phyloP scores from a whole-genome alignment of 2,888 invertebrate genomes.

The Pachymerium ferrugineum region DNA sequence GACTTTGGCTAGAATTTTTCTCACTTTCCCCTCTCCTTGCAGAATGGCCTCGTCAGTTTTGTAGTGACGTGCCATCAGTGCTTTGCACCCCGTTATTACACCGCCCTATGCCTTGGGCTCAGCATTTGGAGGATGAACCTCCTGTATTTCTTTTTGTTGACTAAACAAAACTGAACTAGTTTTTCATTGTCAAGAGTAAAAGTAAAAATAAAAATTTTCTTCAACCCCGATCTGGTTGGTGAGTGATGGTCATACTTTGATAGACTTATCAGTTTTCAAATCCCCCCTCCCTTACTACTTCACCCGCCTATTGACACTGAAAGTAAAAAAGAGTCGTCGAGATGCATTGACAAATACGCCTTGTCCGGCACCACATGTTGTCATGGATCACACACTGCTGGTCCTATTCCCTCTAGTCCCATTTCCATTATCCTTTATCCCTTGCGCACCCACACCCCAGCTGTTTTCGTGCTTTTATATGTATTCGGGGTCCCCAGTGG shows the following conservation, averaged over 20 bases:
- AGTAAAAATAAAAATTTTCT: neutral
- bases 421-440: constrained; percentile 12
- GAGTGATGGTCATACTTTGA: too few relatives aligned
- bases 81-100: constrained; percentile 25
- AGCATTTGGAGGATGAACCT: constrained; percentile 1
- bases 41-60: constrained; percentile 21
- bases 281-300: neutral
- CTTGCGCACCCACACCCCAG: constrained; percentile 1
- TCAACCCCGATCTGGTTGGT: too few relatives aligned
- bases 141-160: constrained; percentile 17
- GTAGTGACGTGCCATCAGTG: constrained; percentile 21
- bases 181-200: neutral
- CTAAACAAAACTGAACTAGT: constrained; percentile 8
- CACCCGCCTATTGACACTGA: neutral
- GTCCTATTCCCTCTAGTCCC: neutral
- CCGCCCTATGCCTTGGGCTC: neutral
- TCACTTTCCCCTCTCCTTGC: neutral
- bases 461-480: neutral
- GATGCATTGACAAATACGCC: neutral
- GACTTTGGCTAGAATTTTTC: neutral
- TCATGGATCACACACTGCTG: constrained; percentile 22
- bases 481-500: constrained; percentile 15
- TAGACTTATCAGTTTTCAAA: neutral
- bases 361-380: constrained; percentile 15
- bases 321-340: too few relatives aligned